Evolutionary conservation across 2,888 invertebrate genomes (phyloP), one percentile per base, ranked within the genome.

Genomic region (Drosophila siamana): DNA sequence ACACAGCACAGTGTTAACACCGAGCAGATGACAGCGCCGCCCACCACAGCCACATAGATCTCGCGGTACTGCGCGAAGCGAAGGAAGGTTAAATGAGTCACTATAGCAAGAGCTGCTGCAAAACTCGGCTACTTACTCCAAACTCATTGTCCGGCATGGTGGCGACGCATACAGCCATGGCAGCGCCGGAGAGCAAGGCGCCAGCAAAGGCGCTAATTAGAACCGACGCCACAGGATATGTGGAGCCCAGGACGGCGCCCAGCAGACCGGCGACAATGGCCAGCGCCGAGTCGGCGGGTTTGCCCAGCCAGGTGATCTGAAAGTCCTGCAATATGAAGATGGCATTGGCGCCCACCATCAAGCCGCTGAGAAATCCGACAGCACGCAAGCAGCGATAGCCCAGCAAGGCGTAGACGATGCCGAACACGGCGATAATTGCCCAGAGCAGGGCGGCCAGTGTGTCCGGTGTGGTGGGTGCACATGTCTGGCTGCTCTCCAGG

Each of bases 301-400:
- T 91, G 48, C 96, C 97, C 89, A 96, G 95, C 52, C 95, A 93
- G 11, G 96, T 96, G 92, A 97, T 94, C 69, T 97, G 93, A 83
- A 95, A 94, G 89, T 96, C 96, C 92, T 97, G 96, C 51, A 96
- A 93, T 91, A 97, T 96, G 87, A 97, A 97, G 41, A 97, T 96
- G 72, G 97, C 94, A 70, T 96, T 94, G 51, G 96, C 95, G 13
- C 96, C 97, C 90, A 97, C 97, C 68, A 96, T 95, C 91, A 97
- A 96, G 30, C 97, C 97, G 48, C 97, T 97, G 52, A 97, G 93
- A 92, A 97, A 97, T 95, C 97, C 96, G 68, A 96, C 95, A 11
- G 96, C 96, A 92, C 97, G 97, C 92, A 97, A 96, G 92, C 96
- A 97, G 71, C 97, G 94, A 92, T 97, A 97, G 59, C 97, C 97